These are phyloP conservation scores for Hanleya hanleyi DNA, from an alignment of 2,888 invertebrate genomes.

Conservation along the genomic window DNA sequence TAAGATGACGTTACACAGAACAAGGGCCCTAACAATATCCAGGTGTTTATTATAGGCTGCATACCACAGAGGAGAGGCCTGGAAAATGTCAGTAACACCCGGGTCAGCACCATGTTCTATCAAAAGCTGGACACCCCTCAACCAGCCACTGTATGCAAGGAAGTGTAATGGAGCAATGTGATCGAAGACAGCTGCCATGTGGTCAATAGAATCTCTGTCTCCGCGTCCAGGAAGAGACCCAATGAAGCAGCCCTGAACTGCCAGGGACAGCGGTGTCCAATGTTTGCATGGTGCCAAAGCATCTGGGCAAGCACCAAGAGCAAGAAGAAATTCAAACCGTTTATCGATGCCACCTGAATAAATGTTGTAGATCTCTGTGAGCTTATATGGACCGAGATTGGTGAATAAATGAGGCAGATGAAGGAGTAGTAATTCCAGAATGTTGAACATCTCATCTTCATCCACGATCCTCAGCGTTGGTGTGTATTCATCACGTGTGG, in stretches of 20 bases:
- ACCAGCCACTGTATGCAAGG: conserved; percentile 59
- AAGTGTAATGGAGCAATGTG: conserved; percentile 61
- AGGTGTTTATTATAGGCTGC: conserved; percentile 51
- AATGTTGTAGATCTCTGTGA: conserved; percentile 60
- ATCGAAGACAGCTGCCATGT: conserved; percentile 64
- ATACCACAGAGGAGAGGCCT: conserved; percentile 63
- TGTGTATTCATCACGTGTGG: conserved; percentile 40
- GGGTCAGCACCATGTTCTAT: conserved; percentile 61
- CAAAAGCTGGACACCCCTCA: conserved; percentile 44
- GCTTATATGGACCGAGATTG: conserved; percentile 48
- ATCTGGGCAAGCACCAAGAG: conserved; percentile 49
- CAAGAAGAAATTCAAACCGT: conserved; percentile 46
- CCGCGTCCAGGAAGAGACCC: conserved; percentile 47
- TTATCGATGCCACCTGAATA: conserved; percentile 59
- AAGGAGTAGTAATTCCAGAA: conserved; percentile 46
- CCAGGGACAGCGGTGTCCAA: conserved; percentile 62
- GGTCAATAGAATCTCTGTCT: conserved; percentile 51
- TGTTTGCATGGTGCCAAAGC: conserved; percentile 50
- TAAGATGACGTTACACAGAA: conserved; percentile 52
- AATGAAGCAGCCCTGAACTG: conserved; percentile 55
- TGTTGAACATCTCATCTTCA: conserved; percentile 43
- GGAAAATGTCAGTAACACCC: conserved; percentile 45
- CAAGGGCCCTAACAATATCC: conserved; percentile 47
- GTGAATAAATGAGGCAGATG: conserved; percentile 48
- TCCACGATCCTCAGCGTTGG: conserved; percentile 55